Base-by-base conservation (phyloP, 2,113 vertebrate species). In the Catharus fuscescens region DNA sequence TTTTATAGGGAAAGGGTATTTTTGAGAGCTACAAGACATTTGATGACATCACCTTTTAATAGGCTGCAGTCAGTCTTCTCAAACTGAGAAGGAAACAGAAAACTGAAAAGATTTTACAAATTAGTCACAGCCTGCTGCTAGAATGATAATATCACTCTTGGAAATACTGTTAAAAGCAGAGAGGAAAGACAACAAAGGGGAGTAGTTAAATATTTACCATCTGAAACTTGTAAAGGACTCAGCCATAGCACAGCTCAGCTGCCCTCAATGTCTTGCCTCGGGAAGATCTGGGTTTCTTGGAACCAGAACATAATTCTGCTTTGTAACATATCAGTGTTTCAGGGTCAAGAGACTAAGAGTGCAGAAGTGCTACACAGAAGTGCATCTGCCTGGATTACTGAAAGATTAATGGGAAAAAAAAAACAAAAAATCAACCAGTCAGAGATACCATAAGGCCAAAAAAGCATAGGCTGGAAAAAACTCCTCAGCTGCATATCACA, bases 121-220 rank as follows among this genome's bases (percentile, higher is more conserved):
- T 61, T 72, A 44, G 31, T 48, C 52, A 77, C 38, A 85, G 14
- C 25, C 56, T 80, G 25, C 18, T 76, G 40, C 72, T 91, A 40
- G n/a, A 86, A 86, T 71, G 21, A 65, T 71, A 86, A 4, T 52
- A 72, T 54, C 54, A 19, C 38, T 82, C 32, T 42, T 23, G 64
- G 45, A 90, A 86, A 65, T 61, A 40, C 45, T 26, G 53, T 29
- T 80, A 48, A 94, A 87, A 72, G 52, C 5, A 59, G 67, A 76
- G 84, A 69, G 38, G 66, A 77, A 45, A 80, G 77, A 36, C 32
- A 86, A 40, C 32, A 74, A 85, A 71, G 28, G 64, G 50, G 8
- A 52, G 21, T 40, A 73, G 62, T 81, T 93, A 96, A 96, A 93
- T 86, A 92, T 94, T 91, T 93, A 92, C 54, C 47, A 79, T 44